These are phyloP conservation scores for Crax fasciolata DNA, from an alignment of 2,797 vertebrate genomes.

Conservation along the genomic window DNA sequence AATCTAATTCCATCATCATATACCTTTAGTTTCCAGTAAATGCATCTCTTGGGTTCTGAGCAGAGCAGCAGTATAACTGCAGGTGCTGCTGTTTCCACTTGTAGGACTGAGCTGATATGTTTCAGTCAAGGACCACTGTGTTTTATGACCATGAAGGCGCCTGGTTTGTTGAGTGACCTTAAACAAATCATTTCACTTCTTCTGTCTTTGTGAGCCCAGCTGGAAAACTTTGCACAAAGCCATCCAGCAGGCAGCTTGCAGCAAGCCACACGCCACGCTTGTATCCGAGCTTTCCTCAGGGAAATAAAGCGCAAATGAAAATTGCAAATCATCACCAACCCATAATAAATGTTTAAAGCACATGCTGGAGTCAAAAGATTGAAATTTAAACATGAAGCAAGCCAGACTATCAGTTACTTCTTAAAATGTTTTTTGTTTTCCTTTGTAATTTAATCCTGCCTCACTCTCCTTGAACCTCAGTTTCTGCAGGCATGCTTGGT, in stretches of 20 bases:
- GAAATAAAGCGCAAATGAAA: constrained; percentile 55
- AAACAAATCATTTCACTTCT: constrained; percentile 16
- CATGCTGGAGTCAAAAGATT: background rate
- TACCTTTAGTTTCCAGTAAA: background rate
- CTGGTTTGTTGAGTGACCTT: background rate
- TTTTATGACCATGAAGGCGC: background rate
- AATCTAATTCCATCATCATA: background rate
- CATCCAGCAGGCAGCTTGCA: background rate
- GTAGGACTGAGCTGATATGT: background rate
- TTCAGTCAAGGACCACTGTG: background rate
- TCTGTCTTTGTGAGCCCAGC: background rate
- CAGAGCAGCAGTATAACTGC: background rate
- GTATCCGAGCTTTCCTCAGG: background rate
- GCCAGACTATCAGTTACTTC: background rate
- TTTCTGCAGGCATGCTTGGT: background rate
- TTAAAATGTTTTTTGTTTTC: background rate
- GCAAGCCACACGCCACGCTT: background rate
- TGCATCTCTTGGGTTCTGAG: background rate
- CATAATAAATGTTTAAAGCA: constrained; percentile 24
- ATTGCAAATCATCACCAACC: constrained; percentile 7
- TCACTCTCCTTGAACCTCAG: background rate
- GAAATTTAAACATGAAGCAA: background rate
- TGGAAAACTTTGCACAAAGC: constrained; percentile 22
- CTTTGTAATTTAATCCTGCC: background rate
- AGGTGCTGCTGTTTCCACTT: background rate